Evolutionary conservation across 1,140 invertebrate genomes (phyloP), one percentile per base, ranked within the genome.

Genomic region (Sinella curviseta): DNA sequence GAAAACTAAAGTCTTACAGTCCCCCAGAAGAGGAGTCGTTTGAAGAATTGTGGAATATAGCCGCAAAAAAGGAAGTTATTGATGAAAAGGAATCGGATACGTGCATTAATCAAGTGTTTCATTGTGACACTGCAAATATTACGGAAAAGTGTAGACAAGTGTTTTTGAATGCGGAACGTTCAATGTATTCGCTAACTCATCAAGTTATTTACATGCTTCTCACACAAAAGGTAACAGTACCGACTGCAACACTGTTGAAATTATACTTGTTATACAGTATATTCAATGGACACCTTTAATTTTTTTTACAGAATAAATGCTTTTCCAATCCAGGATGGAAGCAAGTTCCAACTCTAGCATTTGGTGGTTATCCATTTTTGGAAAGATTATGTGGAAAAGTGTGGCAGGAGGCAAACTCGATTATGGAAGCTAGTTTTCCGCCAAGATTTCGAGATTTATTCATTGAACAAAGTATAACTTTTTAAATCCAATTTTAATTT

Each of bases 141-240:
- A 70, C 78, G 1, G 35, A 76, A 1, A 54, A 24, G 4, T 80
- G 78, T 73, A 26, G 31, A 70, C 28, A 70, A 20, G 4, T 77
- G 24, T 80, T 80, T 74, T 39, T 80, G n/a, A 70, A 14, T 16
- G 31, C 35, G 14, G 74, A 76, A 28, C 28, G 54, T 31, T 77
- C 78, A 26, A 28, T 80, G 16, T 80, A 80, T 34, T 80, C 78
- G 8, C 34, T 80, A 31, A 80, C 78, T 0, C 78, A 80, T 67
- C 78, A 80, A 54, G 74, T 80, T 12, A 67, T 80, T 73, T 80
- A 77, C 60, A 80, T 77, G 74, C 74, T 80, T 0, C 1, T 80
- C 16, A 74, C 78, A 26, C 36, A 77, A 73, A 76, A 77, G 75
- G 78, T 80, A 28, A 74, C 12, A 67, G 12, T 14, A 14, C 8